Percentiles rank a stretch among this genome's conserved stretches.
Evolutionary conservation across 2,888 invertebrate species (phyloP).

Genomic region (Limenitis arthemis): DNA sequence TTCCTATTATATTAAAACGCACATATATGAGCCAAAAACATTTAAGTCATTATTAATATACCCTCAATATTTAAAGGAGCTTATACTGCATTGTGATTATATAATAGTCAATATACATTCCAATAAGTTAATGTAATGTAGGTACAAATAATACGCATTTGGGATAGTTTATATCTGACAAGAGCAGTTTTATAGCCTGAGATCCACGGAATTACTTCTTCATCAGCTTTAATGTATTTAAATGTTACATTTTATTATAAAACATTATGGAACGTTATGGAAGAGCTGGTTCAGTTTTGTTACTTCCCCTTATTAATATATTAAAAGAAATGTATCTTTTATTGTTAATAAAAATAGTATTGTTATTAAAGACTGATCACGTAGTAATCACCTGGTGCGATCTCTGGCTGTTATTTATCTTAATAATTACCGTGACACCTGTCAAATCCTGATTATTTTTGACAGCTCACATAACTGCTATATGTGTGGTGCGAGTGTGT

Average conservation of each 20-base stretch:
- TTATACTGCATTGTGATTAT: slow-evolving; percentile 4
- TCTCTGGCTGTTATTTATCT: not conserved
- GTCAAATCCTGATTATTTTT: slow-evolving; percentile 18
- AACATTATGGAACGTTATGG: no score
- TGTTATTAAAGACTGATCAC: not conserved
- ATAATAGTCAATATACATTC: slow-evolving; percentile 16
- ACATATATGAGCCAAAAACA: slow-evolving; percentile 3
- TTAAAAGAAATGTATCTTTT: no score
- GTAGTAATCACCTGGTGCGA: no score
- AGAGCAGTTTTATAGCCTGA: slow-evolving; percentile 34
- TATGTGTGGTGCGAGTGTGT: slow-evolving; percentile 15
- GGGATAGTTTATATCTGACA: slow-evolving; percentile 40
- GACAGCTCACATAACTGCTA: slow-evolving; percentile 15
- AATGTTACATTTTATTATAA: no score
- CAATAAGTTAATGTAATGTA: slow-evolving; percentile 28
- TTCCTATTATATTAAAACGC: not conserved
- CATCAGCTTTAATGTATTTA: no score
- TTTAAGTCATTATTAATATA: slow-evolving; percentile 3
- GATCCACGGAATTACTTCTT: no score
- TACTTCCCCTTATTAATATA: no score
- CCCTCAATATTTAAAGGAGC: not conserved
- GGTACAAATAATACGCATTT: slow-evolving; percentile 54
- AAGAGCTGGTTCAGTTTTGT: no score
- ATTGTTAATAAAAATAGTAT: not conserved
- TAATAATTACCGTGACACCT: slow-evolving; percentile 9